These are phyloP conservation scores for Meganola albula DNA, from an alignment of 2,888 invertebrate genomes.

Conservation along the genomic window DNA sequence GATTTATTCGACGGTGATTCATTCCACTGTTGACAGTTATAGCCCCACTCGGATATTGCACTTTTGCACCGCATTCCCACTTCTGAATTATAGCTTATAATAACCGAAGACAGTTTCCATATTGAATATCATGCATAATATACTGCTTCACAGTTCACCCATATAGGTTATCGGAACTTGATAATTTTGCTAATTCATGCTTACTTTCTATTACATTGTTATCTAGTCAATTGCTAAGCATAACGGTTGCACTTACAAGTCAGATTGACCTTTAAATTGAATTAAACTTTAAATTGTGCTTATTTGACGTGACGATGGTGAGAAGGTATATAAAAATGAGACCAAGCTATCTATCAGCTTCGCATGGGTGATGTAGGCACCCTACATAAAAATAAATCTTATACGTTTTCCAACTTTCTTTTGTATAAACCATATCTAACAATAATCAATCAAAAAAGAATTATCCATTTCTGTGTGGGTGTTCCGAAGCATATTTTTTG, in stretches of 20 bases:
- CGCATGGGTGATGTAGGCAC: no score
- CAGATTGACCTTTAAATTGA: constrained; percentile 33
- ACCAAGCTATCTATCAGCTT: no score
- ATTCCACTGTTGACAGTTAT: constrained; percentile 68
- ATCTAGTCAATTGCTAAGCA: constrained; percentile 15
- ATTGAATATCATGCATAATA: constrained; percentile 24
- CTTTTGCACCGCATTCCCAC: constrained; percentile 63
- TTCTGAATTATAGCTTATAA: constrained; percentile 61
- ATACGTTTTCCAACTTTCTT: no score
- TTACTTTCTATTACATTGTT: constrained; percentile 41
- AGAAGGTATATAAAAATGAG: no score
- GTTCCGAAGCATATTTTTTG: no score
- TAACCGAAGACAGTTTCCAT: constrained; percentile 46
- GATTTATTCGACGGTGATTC: constrained; percentile 72
- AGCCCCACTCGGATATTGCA: constrained; percentile 67
- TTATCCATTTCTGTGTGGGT: no score
- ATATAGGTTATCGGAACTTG: constrained; percentile 11
- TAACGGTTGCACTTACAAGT: constrained; percentile 22
- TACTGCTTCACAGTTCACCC: constrained; percentile 9
- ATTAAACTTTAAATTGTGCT: constrained; percentile 38
- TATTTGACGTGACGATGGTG: no score
- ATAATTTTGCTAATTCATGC: constrained; percentile 38
- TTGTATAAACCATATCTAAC: no score
- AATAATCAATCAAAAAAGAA: no score
- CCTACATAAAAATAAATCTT: no score